Conservation (phyloP, 2,888 invertebrate species). For the Cheilosia vulpina region DNA sequence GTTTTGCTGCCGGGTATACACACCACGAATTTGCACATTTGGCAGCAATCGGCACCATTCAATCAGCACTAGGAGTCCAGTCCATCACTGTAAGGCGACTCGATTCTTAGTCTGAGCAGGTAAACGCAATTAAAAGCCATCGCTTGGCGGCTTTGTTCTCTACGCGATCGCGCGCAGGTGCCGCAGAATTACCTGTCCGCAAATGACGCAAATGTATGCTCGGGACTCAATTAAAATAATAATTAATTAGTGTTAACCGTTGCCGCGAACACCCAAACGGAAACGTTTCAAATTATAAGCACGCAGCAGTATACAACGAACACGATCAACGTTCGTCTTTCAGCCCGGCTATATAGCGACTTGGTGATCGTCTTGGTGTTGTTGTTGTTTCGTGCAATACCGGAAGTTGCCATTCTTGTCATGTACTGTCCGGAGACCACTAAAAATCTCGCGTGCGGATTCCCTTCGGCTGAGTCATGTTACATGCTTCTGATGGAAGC, state of each 20-base stretch:
- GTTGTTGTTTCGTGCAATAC: conserved; percentile 70
- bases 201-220: conserved; percentile 74
- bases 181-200: conserved; percentile 70
- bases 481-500: conserved; percentile 28
- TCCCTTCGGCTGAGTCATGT: conserved; percentile 66
- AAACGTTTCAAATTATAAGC: conserved; percentile 75
- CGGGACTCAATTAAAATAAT: conserved; percentile 74
- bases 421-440: conserved; percentile 60
- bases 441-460: conserved; percentile 69
- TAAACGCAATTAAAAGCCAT: conserved; percentile 71
- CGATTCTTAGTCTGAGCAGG: conserved; percentile 69
- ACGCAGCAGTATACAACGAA: conserved; percentile 64
- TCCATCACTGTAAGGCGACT: conserved; percentile 7
- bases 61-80: conserved; percentile 29
- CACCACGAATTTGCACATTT: conserved; percentile 63
- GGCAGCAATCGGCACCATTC: conserved; percentile 61
- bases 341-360: conserved; percentile 15
- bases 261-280: conserved; percentile 73
- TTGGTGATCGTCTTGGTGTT: conserved; percentile 35
- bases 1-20: conserved; percentile 53
- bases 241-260: conserved; percentile 75
- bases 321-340: conserved; percentile 69
- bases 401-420: conserved; percentile 77
- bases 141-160: conserved; percentile 70
- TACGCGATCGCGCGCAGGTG: conserved; percentile 66